Base-by-base conservation (phyloP, 2,888 invertebrate species). In the Strigamia crassipes region DNA sequence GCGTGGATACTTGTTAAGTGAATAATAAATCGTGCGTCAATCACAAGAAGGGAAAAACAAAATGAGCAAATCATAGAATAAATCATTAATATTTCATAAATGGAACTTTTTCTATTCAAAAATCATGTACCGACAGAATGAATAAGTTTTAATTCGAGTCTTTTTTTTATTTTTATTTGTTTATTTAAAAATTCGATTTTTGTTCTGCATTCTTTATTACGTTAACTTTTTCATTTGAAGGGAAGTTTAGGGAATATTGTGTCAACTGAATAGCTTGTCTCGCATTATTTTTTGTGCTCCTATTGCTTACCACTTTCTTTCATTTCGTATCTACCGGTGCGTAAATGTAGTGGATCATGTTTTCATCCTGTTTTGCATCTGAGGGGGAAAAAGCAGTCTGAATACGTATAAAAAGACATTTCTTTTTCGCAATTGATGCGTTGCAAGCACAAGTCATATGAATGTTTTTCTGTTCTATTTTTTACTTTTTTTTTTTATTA, bases 351-450 rank as follows among this genome's bases (percentile, higher is more conserved):
- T 73, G 73, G 73, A 73, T 73, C 73, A 31, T 73, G 73, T 73
- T 73, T 73, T 73, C 73, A 73, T 73, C 73, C 73, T 73, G 73
- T 73, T 73, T 73, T 73, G 73, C 73, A 73, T 73, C 61, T 66
- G 61, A 12, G 12, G 73, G 31, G 73, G 73, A n/a, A n/a, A 73
- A 27, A n/a, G 73, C 9, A n/a, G 31, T 31, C 13, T 31, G 73
- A 51, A 27, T 31, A 31, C 13, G 73, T 27, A 13, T 12, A 73
- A 73, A 73, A 73, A 31, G 31, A 73, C 73, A 73, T 73, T 73
- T 73, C 56, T 56, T 66, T 66, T 73, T 27, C 12, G 73, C 73
- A 73, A 73, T 73, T 73, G 73, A 73, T 73, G 73, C 73, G 73
- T 73, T 31, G 27, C 73, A 31, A 51, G 51, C 38, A 38, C 38